Evolutionary conservation across 2,797 vertebrate genomes (phyloP), one percentile per base, ranked within the genome.

Genomic region (Coregonus suidteri): DNA sequence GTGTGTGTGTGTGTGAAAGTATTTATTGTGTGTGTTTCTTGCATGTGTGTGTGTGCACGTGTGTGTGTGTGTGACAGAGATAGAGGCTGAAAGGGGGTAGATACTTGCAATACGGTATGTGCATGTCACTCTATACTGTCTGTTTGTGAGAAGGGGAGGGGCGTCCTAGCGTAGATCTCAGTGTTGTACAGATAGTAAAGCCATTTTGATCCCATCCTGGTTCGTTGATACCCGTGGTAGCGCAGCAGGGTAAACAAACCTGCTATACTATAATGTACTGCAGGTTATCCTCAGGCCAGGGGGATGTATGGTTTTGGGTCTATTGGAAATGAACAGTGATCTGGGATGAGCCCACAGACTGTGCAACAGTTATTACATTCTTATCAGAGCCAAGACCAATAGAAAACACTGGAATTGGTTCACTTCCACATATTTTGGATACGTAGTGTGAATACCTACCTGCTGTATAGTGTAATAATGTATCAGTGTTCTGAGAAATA

Each of bases 281-380:
- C 14, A 54, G 53, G 15, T 14, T 14, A 18, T 54, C 53, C 11
- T 54, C 53, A 0, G 53, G 53, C 14, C 1, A 18, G 18, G 16
- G 54, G 18, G 54, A 56, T 4, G 18, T 20, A 59, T 20, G 16
- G 5, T 59, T 16, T 56, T 16, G 54, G 56, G 56, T n/a, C 15
- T 59, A n/a, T 59, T 1, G 85, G 84, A 87, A 89, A 89, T 82
- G 85, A 90, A 82, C 70, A 81, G 79, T 41, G 82, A 77, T 77
- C 76, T 68, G 69, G 80, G 82, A 85, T 83, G 77, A 86, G 75
- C 66, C 75, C 53, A 53, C 81, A 82, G 74, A 78, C 59, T 47
- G 25, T 73, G 73, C 79, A 75, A 68, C 47, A 72, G 66, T 79
- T 77, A 83, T 84, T 84, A 79, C 73, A 83, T 86, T 79, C 77